phyloP scores from a whole-genome alignment of 2,797 vertebrate genomes.

The Anguilla anguilla region DNA sequence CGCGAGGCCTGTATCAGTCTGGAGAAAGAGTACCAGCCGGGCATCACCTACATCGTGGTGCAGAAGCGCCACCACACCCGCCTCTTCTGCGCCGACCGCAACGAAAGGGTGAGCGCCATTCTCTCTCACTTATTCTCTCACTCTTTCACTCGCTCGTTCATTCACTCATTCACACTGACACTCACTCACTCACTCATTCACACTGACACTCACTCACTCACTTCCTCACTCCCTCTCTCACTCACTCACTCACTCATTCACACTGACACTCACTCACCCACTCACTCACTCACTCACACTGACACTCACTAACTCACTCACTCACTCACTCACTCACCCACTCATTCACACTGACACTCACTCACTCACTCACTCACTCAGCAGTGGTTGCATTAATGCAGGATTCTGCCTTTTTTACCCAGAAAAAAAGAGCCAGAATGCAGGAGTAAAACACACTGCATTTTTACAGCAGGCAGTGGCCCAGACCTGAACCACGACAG shows the following conservation, averaged over 20 bases:
- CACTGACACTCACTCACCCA: background rate
- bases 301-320: background rate
- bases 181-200: background rate
- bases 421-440: no score
- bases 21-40: conserved; percentile 98
- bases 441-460: no score
- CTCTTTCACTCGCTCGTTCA: background rate
- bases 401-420: no score
- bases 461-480: no score
- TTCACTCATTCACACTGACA: background rate
- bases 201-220: background rate
- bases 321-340: background rate
- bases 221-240: no score
- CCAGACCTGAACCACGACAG: no score
- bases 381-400: no score
- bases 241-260: background rate
- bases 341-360: background rate
- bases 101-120: conserved; percentile 86
- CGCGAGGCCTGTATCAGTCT: conserved; percentile 97
- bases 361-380: background rate
- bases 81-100: conserved; percentile 95
- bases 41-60: conserved; percentile 98
- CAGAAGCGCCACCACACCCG: conserved; percentile 98
- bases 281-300: background rate
- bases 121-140: background rate